Evolutionary conservation across 2,888 invertebrate species (phyloP).

Genomic region (Mellilla xanthometata): DNA sequence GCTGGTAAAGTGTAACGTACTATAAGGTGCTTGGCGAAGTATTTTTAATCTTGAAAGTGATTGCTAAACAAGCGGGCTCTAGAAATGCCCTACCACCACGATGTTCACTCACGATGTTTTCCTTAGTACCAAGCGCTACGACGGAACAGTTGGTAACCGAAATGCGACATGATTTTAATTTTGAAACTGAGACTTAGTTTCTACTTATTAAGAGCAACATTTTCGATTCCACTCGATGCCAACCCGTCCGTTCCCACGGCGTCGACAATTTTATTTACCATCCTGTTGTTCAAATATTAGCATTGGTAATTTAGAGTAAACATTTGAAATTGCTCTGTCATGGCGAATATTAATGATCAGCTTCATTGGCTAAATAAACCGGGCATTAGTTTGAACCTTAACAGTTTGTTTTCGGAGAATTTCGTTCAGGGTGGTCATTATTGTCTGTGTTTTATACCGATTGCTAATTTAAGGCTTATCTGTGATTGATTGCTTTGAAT

Average conservation of each 20-base stretch:
- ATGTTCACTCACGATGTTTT: too few species aligned
- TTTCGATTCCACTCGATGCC: background rate
- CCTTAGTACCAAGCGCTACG: too few species aligned
- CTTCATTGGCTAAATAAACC: slow-evolving; percentile 41
- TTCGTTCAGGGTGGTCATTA: background rate
- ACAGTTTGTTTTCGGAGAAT: slow-evolving; percentile 8
- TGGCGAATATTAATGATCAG: slow-evolving; percentile 59
- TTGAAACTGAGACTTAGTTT: background rate
- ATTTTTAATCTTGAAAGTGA: too few species aligned
- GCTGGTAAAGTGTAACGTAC: too few species aligned
- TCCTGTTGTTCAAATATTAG: slow-evolving; percentile 46
- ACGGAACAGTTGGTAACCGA: too few species aligned
- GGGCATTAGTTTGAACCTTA: slow-evolving; percentile 25
- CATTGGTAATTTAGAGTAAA: slow-evolving; percentile 60
- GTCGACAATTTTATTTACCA: slow-evolving; percentile 24
- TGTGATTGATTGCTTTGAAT: too few species aligned
- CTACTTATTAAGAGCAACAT: too few species aligned
- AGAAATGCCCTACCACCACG: too few species aligned
- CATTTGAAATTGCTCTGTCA: slow-evolving; percentile 61
- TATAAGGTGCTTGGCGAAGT: too few species aligned
- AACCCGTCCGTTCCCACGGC: slow-evolving; percentile 31
- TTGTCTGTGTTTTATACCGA: background rate
- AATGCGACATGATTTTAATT: too few species aligned
- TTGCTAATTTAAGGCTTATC: background rate
- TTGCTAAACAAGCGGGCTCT: too few species aligned